Percentiles rank a stretch among this genome's conserved stretches.
Evolutionary conservation across 2,113 vertebrate genomes (phyloP).

Genomic region (Dromiciops gliroides): DNA sequence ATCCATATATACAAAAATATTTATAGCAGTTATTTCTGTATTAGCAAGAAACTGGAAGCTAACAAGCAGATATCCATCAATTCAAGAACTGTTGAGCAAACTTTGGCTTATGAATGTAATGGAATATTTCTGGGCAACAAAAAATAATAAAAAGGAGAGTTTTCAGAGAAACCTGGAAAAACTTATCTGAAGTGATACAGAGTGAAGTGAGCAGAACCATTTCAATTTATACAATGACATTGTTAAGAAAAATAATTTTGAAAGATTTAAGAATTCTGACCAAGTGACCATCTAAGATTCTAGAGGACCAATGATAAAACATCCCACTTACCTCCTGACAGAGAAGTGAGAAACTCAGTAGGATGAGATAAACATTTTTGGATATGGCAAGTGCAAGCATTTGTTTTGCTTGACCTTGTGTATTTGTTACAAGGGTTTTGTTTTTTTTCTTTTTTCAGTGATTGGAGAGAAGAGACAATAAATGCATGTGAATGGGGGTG

Average conservation of each 20-base stretch:
- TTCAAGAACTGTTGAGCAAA: background rate
- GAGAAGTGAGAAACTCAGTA: background rate
- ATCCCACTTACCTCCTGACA: background rate
- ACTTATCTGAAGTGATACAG: too few relatives aligned
- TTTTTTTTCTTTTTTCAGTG: background rate
- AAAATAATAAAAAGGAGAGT: background rate
- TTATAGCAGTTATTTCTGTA: background rate
- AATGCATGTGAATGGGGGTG: background rate
- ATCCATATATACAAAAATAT: background rate
- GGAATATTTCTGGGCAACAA: background rate
- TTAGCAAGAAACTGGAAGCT: background rate
- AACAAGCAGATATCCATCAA: background rate
- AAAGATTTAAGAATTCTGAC: background rate
- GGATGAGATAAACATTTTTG: background rate
- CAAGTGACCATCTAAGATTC: background rate
- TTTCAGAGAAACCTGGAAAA: background rate
- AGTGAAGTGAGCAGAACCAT: background rate
- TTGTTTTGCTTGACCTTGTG: background rate
- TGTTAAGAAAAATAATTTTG: background rate
- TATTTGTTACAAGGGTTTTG: background rate
- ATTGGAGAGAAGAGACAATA: background rate
- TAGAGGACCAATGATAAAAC: background rate
- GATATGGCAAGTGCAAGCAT: background rate
- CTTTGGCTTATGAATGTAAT: background rate
- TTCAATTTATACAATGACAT: background rate